Percentiles rank a stretch among this genome's conserved stretches.
Evolutionary conservation across 2,888 invertebrate genomes (phyloP).

Genomic region (Machimus atricapillus): DNA sequence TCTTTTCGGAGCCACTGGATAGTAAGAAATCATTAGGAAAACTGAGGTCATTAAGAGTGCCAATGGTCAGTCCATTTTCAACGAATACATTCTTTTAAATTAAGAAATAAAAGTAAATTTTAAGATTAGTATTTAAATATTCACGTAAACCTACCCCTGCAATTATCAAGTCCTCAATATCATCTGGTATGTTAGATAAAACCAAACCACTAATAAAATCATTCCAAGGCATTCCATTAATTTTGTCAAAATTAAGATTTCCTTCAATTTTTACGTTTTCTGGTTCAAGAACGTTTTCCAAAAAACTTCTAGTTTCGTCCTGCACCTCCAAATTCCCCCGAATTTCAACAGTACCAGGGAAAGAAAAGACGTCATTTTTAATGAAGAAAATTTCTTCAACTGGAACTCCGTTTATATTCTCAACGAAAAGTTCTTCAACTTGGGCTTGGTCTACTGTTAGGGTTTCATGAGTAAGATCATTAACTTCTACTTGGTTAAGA

Average conservation of each 20-base stretch:
- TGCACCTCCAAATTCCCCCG: conserved; percentile 42
- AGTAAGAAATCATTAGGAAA: conserved; percentile 66
- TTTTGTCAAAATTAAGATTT: conserved; percentile 55
- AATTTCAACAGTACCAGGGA: conserved; percentile 52
- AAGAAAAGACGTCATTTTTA: conserved; percentile 52
- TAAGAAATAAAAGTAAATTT: background rate
- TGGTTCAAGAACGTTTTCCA: background rate
- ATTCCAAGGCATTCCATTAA: conserved; percentile 65
- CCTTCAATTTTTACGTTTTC: conserved; percentile 50
- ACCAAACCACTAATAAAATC: conserved; percentile 62
- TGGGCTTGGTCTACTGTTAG: conserved; percentile 51
- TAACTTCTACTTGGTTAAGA: background rate
- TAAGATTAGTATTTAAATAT: background rate
- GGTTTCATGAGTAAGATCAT: conserved; percentile 49
- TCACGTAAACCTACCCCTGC: conserved; percentile 62
- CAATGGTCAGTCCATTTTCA: conserved; percentile 55
- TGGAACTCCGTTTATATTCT: conserved; percentile 54
- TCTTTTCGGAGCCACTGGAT: conserved; percentile 53
- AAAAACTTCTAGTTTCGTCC: background rate
- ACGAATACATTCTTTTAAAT: conserved; percentile 60
- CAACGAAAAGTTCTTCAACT: conserved; percentile 54
- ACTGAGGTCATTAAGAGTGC: conserved; percentile 62
- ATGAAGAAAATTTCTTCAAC: conserved; percentile 52
- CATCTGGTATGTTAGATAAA: conserved; percentile 59
- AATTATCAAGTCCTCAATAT: conserved; percentile 61